phyloP scores from a whole-genome alignment of 2,113 vertebrate genomes.

The Arvicanthis niloticus region DNA sequence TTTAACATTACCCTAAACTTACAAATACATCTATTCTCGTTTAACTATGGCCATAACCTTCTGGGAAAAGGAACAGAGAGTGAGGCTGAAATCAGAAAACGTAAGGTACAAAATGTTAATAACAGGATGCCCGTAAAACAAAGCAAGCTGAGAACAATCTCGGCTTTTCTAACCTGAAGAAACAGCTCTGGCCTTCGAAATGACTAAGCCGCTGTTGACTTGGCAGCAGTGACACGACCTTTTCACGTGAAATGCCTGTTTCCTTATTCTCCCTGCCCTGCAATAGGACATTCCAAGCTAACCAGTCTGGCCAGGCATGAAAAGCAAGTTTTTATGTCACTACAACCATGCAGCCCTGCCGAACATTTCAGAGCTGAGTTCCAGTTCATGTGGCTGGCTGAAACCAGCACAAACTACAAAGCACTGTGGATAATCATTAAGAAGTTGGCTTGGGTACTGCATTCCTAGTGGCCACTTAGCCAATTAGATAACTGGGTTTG shows the following conservation, averaged over 20 bases:
- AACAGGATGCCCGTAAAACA: not conserved
- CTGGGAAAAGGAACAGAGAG: not conserved
- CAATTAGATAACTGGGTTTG: not conserved
- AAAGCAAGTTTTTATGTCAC: not conserved
- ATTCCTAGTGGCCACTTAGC: not conserved
- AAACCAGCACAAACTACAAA: not conserved
- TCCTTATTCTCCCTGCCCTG: not conserved
- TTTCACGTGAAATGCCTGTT: not conserved
- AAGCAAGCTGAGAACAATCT: not conserved
- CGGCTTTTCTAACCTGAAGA: not conserved
- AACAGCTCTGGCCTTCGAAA: not conserved
- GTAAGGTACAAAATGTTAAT: not conserved
- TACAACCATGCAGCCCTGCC: not conserved
- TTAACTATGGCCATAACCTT: not conserved
- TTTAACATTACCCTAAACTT: not conserved
- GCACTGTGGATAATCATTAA: not conserved
- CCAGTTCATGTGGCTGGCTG: not conserved
- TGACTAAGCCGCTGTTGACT: not conserved
- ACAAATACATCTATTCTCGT: not conserved
- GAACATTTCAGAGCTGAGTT: constrained; percentile 1
- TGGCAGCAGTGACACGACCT: not conserved
- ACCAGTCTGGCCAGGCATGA: not conserved
- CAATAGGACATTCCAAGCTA: not conserved
- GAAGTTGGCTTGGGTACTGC: not conserved
- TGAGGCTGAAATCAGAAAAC: not conserved